phyloP scores from a whole-genome alignment of 2,113 vertebrate species.

The Rostratula benghalensis region DNA sequence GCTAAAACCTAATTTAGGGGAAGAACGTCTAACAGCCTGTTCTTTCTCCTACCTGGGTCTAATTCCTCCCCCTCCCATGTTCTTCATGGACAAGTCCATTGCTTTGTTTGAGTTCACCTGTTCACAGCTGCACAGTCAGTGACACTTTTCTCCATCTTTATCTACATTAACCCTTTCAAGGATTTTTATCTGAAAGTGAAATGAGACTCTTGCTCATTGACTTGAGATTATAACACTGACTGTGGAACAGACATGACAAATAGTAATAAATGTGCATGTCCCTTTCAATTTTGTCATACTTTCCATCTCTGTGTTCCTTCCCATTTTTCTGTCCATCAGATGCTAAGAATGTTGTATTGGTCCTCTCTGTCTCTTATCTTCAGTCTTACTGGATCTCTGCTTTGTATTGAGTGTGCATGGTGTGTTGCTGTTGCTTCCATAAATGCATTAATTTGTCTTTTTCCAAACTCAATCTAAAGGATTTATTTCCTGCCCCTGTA shows the following conservation, averaged over 20 bases:
- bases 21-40: background rate
- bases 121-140: background rate
- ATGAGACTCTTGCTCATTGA: background rate
- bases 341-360: background rate
- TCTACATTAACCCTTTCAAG: background rate
- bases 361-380: background rate
- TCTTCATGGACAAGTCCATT: background rate
- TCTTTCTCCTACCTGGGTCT: background rate
- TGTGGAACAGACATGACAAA: background rate
- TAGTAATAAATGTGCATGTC: background rate
- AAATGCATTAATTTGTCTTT: conserved; percentile 33
- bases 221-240: background rate
- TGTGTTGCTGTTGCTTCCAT: background rate
- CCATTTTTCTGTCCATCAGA: background rate
- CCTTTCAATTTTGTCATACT: background rate
- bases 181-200: background rate
- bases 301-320: background rate
- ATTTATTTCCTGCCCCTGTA: background rate
- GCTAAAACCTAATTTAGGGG: background rate
- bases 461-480: background rate
- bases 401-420: background rate
- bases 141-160: background rate
- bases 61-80: background rate
- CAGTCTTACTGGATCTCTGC: background rate
- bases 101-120: background rate